Evolutionary conservation across 2,797 vertebrate genomes (phyloP).

Genomic region (Chaunax sp.): DNA sequence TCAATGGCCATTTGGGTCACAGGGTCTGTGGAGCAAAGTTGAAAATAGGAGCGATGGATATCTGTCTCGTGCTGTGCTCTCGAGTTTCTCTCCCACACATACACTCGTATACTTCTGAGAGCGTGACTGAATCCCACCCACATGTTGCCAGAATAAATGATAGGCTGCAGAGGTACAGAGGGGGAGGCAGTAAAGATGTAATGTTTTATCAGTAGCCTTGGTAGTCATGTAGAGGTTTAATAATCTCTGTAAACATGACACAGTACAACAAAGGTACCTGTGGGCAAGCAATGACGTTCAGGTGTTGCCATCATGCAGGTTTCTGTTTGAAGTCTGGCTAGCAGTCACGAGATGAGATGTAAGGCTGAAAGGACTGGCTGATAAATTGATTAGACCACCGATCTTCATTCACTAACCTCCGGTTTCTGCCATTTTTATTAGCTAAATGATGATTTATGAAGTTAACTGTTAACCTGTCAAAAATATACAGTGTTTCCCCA

Average conservation of each 20-base stretch:
- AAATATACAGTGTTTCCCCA: no score
- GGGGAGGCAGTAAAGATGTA: not conserved
- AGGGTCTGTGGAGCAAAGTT: conserved; percentile 56
- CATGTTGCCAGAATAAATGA: not conserved
- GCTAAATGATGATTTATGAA: no score
- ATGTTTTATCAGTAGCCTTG: not conserved
- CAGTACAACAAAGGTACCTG: not conserved
- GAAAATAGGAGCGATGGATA: conserved; percentile 63
- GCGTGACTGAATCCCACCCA: not conserved
- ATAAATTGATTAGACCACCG: no score
- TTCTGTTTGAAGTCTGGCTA: no score
- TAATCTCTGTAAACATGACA: no score
- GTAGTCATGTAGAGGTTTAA: no score
- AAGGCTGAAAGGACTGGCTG: no score
- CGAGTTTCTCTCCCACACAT: conserved; percentile 19
- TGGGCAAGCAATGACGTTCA: not conserved
- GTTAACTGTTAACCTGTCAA: no score
- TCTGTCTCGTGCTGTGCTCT: conserved; percentile 22
- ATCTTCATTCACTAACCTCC: no score
- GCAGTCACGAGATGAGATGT: no score
- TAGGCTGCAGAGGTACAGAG: not conserved
- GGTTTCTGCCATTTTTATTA: no score
- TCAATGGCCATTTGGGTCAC: conserved; percentile 80
- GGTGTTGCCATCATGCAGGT: not conserved
- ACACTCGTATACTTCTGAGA: not conserved